A percentile compares a stretch with the other conserved stretches of the same genome.
These are phyloP conservation scores for Rallus limicola DNA, from an alignment of 2,113 vertebrate genomes.

Conservation along the genomic window DNA sequence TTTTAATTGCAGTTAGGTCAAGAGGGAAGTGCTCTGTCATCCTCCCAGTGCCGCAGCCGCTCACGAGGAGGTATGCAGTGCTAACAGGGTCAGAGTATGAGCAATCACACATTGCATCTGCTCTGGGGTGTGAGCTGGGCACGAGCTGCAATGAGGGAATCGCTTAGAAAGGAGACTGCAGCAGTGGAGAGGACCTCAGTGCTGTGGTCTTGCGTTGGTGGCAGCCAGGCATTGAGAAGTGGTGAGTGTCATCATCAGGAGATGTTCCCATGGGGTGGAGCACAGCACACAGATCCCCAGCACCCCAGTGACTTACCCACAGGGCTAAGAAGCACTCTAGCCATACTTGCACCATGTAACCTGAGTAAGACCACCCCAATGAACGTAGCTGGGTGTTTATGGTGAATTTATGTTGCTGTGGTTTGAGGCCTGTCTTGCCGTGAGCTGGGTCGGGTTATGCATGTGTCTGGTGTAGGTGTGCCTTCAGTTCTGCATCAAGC, in stretches of 20 bases:
- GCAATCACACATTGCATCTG: neutral
- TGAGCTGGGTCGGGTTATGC: neutral
- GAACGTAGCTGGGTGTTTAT: fast-evolving
- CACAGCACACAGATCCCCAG: too few relatives aligned
- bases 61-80: neutral
- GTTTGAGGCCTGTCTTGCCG: neutral
- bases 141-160: neutral
- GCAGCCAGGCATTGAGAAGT: neutral
- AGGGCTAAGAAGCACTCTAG: neutral
- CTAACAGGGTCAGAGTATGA: slow-evolving; percentile 23
- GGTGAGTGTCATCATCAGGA: neutral
- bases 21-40: neutral
- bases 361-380: neutral
- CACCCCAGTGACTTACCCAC: neutral
- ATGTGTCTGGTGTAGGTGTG: neutral
- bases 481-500: neutral
- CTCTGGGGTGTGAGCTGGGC: neutral
- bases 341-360: neutral
- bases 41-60: neutral
- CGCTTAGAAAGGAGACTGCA: neutral
- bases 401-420: neutral
- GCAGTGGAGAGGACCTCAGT: neutral
- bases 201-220: neutral
- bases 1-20: slow-evolving; percentile 25
- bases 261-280: neutral